Base-by-base conservation (phyloP, 2,888 invertebrate species). In the Torymus texanus region DNA sequence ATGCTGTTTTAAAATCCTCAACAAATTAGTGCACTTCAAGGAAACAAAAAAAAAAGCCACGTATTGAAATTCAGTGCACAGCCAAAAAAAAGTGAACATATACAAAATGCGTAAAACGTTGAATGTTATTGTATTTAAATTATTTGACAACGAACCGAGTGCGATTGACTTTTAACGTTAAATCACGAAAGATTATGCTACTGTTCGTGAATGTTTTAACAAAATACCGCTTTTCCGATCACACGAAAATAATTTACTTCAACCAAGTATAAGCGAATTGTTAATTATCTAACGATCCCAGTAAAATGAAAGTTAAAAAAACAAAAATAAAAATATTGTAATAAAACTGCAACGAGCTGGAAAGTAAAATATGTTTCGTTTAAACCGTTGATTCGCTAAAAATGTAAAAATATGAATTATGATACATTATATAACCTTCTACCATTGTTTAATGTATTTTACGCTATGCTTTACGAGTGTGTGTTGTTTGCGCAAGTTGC, bases 361-460 rank as follows among this genome's bases (percentile, higher is more conserved):
- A 78, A 56, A 73, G 58, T 21, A 66, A 58, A 18, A 59, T 75
- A 53, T 71, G 66, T 18, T 24, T 51, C 12, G 29, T 68, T 63
- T 56, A 58, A 56, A 56, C 51, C 13, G 50, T 50, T 70, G 21
- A 56, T 63, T 14, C 24, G 14, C 70, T 70, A 70, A 63, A 76
- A 51, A 21, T 78, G 18, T 56, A 59, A 78, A 66, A 78, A 55
- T 14, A 24, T 73, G 55, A 72, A 61, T 78, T 72, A 78, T 66
- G n/a, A 67, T 61, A 24, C 21, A 67, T 55, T 67, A 66, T 53
- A 66, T 51, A 71, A 66, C 41, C 11, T 59, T 10, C 65, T 65
- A 18, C 13, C 14, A 58, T 58, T 75, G 56, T 41, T 41, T 41
- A 41, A 56, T 56, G 5, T 18, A 24, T n/a, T 41, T 59, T 51